Conservation (phyloP, 2,113 vertebrate genomes). For the Cervus canadensis region DNA sequence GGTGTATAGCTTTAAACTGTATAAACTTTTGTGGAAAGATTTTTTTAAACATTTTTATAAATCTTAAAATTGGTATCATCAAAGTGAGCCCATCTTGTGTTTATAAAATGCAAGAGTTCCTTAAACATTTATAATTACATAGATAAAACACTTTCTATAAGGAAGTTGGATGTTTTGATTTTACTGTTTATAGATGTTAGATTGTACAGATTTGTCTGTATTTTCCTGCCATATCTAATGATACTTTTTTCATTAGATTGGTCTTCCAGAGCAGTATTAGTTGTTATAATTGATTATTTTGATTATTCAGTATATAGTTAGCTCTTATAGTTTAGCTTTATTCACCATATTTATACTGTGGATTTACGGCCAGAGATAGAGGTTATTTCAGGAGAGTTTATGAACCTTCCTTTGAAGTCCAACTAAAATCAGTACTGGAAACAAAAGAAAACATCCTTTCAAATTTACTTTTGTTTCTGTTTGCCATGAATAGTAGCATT, state of each 20-base stretch:
- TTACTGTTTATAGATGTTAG: slow-evolving; percentile 75
- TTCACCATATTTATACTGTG: slow-evolving; percentile 67
- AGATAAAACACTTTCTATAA: slow-evolving; percentile 82
- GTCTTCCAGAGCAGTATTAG: slow-evolving; percentile 74
- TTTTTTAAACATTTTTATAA: slow-evolving; percentile 85
- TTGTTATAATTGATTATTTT: slow-evolving; percentile 66
- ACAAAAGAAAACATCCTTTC: slow-evolving; percentile 44
- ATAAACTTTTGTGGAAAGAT: slow-evolving; percentile 79
- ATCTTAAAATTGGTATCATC: slow-evolving; percentile 82
- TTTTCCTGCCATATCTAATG: slow-evolving; percentile 73
- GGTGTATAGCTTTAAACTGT: slow-evolving; percentile 85
- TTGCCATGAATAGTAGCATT: slow-evolving; percentile 54
- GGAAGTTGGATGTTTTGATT: slow-evolving; percentile 80
- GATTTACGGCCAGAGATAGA: slow-evolving; percentile 41
- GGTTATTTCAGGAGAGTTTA: slow-evolving; percentile 24
- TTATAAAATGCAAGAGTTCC: slow-evolving; percentile 80
- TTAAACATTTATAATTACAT: slow-evolving; percentile 81
- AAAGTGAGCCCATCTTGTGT: slow-evolving; percentile 83
- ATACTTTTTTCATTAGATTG: slow-evolving; percentile 71
- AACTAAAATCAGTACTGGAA: slow-evolving; percentile 40
- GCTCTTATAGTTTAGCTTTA: slow-evolving; percentile 52
- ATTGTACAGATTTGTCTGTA: slow-evolving; percentile 74
- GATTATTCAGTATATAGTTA: slow-evolving; percentile 58
- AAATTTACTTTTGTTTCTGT: slow-evolving; percentile 52
- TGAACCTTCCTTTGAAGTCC: slow-evolving; percentile 31